Percentiles rank a stretch among this genome's conserved stretches.
These are phyloP conservation scores for Hyalella azteca DNA, from an alignment of 2,888 invertebrate genomes.

Conservation along the genomic window DNA sequence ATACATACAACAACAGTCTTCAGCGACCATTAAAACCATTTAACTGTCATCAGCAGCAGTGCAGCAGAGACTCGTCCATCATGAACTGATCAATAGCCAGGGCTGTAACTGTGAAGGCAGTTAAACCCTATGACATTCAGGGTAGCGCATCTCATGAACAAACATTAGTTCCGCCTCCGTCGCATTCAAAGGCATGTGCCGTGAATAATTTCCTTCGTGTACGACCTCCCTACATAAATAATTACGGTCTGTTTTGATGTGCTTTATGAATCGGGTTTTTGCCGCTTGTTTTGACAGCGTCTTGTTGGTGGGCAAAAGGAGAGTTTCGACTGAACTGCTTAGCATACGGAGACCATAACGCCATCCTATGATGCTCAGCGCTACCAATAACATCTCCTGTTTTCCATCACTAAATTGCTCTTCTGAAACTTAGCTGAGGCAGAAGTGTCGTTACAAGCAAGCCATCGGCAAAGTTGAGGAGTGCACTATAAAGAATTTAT, in stretches of 20 bases:
- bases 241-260: slow-evolving; percentile 35
- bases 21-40: slow-evolving; percentile 13
- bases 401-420: slow-evolving; percentile 32
- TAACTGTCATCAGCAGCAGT: slow-evolving; percentile 17
- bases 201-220: slow-evolving; percentile 27
- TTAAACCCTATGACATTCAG: neutral
- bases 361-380: neutral
- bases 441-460: neutral
- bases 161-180: slow-evolving; percentile 19
- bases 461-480: neutral
- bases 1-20: slow-evolving; percentile 7
- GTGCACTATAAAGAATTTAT: neutral
- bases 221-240: slow-evolving; percentile 25
- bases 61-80: neutral
- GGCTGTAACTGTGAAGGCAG: neutral
- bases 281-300: slow-evolving; percentile 29
- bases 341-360: slow-evolving; percentile 24
- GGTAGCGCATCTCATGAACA: slow-evolving; percentile 11
- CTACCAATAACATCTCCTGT: slow-evolving; percentile 8
- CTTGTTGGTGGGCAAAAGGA: neutral
- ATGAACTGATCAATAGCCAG: neutral
- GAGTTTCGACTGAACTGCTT: neutral
- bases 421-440: slow-evolving; percentile 11
- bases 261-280: slow-evolving; percentile 22
- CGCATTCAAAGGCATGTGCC: slow-evolving; percentile 30